Conservation (phyloP, 2,888 invertebrate genomes). For the Theretra japonica region DNA sequence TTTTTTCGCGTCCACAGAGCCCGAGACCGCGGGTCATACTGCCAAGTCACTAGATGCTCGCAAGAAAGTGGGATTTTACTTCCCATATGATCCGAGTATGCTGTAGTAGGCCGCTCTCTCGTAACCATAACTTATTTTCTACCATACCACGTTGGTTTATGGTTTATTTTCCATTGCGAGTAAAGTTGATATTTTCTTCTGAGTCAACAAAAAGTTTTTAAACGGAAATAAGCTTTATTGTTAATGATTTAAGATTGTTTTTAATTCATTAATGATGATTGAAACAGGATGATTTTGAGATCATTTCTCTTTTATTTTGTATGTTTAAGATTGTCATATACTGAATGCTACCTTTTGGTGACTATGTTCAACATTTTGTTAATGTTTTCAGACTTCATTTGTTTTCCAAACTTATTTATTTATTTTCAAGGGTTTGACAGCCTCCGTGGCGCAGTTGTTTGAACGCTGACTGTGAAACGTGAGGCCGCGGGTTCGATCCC, state of each 20-base stretch:
- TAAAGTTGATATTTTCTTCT: not conserved
- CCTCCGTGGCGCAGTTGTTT: no score
- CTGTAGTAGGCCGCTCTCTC: constrained; percentile 27
- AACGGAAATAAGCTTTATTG: constrained; percentile 12
- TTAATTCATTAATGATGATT: not conserved
- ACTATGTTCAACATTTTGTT: not conserved
- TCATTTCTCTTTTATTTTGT: constrained; percentile 27
- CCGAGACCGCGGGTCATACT: constrained; percentile 24
- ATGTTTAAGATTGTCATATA: not conserved
- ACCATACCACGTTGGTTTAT: not conserved
- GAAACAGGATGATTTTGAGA: constrained; percentile 9
- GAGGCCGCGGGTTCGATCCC: no score
- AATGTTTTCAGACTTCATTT: not conserved
- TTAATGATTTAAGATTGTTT: constrained; percentile 1
- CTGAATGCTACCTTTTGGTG: not conserved
- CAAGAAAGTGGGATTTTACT: constrained; percentile 27
- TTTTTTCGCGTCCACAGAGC: constrained; percentile 12
- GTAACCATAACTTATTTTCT: not conserved
- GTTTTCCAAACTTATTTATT: not conserved
- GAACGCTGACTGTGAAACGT: no score
- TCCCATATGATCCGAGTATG: constrained; percentile 25
- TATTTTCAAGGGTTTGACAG: no score
- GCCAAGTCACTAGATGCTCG: constrained; percentile 13
- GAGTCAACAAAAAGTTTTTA: not conserved
- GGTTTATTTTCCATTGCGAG: not conserved